Base-by-base conservation (phyloP, 2,797 vertebrate genomes). In the Mus spretus region DNA sequence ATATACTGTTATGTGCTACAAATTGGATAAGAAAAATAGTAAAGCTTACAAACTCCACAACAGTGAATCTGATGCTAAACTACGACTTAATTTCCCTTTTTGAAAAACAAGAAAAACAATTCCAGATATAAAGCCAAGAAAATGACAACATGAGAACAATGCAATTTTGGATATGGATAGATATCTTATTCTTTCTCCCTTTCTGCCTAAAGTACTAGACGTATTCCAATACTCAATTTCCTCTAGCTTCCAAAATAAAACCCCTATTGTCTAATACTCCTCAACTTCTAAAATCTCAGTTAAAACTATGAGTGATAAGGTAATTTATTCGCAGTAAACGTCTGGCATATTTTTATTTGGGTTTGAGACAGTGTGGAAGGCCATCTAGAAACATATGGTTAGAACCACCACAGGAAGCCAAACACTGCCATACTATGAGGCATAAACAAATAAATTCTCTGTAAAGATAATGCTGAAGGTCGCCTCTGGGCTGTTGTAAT, bases 311-410 rank as follows among this genome's bases (percentile, higher is more conserved):
- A 86, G 55, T 28, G 40, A 37, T 44, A 44, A 80, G 57, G 70
- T 91, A 96, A 55, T 74, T 92, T 93, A 37, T 50, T 47, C 20
- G 17, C n/a, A 40, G 61, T 82, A 90, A 86, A 83, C 75, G 87
- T 17, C 65, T 90, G 50, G 88, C 65, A 95, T 55, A 91, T 91
- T 79, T 84, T 78, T 85, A 85, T 89, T 91, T 91, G 89, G 72
- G 44, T 40, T 90, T 81, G 91, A 61, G 26, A 85, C 14, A 85
- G 37, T 81, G 47, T 91, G 65, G 61, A 75, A 65, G 89, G 63
- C 74, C 87, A 85, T 63, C 78, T 87, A 84, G 63, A 97, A 97
- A 93, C 97, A 97, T 97, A 97, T 95, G 97, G 96, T 40, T 96
- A 81, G 63, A 97, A 92, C 22, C 57, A 59, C 82, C 34, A 84